A percentile compares a stretch with the other conserved stretches of the same genome.
These are phyloP conservation scores for Neoitamus cyanurus DNA, from an alignment of 2,888 invertebrate species.

Conservation along the genomic window DNA sequence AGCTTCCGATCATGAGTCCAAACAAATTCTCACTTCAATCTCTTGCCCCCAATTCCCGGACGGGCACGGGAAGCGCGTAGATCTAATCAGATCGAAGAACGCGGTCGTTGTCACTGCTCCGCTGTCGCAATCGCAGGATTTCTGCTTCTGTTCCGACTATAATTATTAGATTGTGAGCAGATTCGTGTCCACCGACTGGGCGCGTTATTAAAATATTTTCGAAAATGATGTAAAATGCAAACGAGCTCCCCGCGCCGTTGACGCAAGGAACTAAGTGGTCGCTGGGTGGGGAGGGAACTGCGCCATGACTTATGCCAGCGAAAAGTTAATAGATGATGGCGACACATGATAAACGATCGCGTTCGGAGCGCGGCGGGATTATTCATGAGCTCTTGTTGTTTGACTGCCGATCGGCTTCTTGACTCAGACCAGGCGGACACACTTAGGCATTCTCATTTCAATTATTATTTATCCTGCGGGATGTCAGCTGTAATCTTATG, in stretches of 20 bases:
- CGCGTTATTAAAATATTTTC: slow-evolving; percentile 16
- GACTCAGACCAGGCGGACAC: neutral
- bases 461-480: slow-evolving; percentile 32
- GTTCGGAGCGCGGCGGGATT: slow-evolving; percentile 6
- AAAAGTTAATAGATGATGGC: slow-evolving; percentile 14
- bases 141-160: neutral
- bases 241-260: neutral
- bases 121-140: neutral
- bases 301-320: neutral
- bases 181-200: neutral
- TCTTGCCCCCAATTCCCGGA: neutral
- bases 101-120: slow-evolving; percentile 4
- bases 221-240: slow-evolving; percentile 14
- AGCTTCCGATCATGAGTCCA: slow-evolving; percentile 25
- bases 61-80: neutral
- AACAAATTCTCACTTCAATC: neutral
- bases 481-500: slow-evolving; percentile 22
- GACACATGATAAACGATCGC: slow-evolving; percentile 28
- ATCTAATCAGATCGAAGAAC: slow-evolving; percentile 2
- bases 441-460: slow-evolving; percentile 29
- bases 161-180: slow-evolving; percentile 16
- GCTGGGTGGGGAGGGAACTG: neutral
- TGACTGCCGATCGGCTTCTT: slow-evolving; percentile 7
- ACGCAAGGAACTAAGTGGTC: neutral
- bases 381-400: slow-evolving; percentile 24